Percentiles rank a stretch among this genome's conserved stretches.
Conservation (phyloP, 2,888 invertebrate species). For the Carabus problematicus region DNA sequence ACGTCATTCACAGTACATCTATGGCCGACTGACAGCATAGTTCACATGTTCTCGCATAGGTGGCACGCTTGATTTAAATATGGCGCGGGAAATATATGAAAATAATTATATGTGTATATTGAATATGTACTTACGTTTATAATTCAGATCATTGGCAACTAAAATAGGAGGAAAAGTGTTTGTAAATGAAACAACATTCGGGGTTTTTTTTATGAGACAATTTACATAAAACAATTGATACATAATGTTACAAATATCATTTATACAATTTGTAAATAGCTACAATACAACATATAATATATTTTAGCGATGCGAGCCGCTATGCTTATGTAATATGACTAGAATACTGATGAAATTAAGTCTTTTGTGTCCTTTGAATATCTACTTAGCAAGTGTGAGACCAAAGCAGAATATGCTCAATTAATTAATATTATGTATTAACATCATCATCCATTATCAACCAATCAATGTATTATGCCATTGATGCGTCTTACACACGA, state of each 20-base stretch:
- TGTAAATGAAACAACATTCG: no score
- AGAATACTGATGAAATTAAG: constrained; percentile 55
- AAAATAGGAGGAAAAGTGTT: no score
- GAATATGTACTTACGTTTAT: no score
- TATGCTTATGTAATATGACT: constrained; percentile 52
- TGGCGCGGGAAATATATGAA: constrained; percentile 20
- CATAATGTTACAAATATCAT: constrained; percentile 50
- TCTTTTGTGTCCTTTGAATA: constrained; percentile 50
- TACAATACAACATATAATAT: constrained; percentile 52
- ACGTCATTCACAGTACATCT: constrained; percentile 31
- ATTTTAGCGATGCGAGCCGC: constrained; percentile 46
- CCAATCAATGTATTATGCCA: constrained; percentile 10
- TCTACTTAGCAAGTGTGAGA: constrained; percentile 47
- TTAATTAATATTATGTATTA: no score
- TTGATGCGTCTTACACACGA: background rate
- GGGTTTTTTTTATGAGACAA: constrained; percentile 35
- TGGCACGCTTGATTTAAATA: constrained; percentile 28
- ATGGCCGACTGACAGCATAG: constrained; percentile 21
- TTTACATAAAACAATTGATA: constrained; percentile 43
- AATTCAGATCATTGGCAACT: no score
- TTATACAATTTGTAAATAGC: constrained; percentile 50
- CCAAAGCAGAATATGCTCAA: constrained; percentile 45
- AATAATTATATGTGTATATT: background rate
- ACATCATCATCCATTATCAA: background rate
- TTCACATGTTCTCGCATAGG: constrained; percentile 36